phyloP scores from a whole-genome alignment of 2,888 invertebrate genomes.

The Carabus problematicus region DNA sequence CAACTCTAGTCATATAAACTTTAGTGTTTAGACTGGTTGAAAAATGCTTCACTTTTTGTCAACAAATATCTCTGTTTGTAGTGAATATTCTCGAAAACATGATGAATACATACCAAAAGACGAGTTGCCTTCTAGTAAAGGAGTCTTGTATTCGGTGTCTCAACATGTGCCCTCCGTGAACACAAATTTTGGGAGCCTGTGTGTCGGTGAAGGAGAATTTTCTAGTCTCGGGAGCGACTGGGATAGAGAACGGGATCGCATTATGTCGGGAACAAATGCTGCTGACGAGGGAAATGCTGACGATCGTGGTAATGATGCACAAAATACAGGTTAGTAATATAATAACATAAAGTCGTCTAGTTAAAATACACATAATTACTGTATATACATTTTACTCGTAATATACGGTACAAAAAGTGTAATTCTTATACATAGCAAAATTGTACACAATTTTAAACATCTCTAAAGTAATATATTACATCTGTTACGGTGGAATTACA shows the following conservation, averaged over 20 bases:
- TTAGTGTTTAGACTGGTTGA: not conserved
- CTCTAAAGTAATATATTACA: not conserved
- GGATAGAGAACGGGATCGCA: conserved; percentile 52
- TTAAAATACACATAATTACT: conserved; percentile 13
- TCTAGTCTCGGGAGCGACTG: conserved; percentile 39
- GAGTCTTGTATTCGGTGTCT: conserved; percentile 65
- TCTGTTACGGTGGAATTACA: no score
- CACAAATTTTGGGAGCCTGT: conserved; percentile 53
- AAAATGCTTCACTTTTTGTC: conserved; percentile 29
- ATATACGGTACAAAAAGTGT: no score
- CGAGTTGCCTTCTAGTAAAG: conserved; percentile 52
- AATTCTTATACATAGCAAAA: not conserved
- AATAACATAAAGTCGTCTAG: not conserved
- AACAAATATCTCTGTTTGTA: conserved; percentile 13
- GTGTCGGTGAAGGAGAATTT: conserved; percentile 49
- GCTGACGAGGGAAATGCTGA: conserved; percentile 50
- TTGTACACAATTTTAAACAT: not conserved
- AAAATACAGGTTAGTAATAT: conserved; percentile 49
- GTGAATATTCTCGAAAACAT: conserved; percentile 45
- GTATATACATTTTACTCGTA: not conserved
- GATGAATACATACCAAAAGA: conserved; percentile 54
- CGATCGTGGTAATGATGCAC: conserved; percentile 52
- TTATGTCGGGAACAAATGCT: conserved; percentile 48
- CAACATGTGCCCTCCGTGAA: conserved; percentile 64
- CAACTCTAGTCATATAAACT: no score